Conservation (phyloP, 2,113 vertebrate genomes). For the Crotalus horridus region DNA sequence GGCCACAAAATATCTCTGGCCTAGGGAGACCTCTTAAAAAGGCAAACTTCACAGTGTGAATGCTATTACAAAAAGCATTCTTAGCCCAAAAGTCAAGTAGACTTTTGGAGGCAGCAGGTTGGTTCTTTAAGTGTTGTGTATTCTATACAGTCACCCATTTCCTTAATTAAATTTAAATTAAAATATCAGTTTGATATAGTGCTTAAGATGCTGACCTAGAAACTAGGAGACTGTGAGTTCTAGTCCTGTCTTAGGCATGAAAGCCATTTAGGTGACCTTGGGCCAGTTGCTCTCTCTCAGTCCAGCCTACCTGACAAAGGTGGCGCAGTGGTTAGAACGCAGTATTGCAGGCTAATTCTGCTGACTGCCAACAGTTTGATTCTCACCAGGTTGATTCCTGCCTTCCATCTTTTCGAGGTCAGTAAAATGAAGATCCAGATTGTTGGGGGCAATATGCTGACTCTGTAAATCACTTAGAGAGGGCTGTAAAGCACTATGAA, state of each 20-base stretch:
- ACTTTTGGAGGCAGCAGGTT: not conserved
- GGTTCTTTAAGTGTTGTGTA: not conserved
- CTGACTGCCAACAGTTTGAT: not conserved
- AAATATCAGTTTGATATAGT: not conserved
- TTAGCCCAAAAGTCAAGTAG: not conserved
- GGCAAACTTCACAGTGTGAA: not conserved
- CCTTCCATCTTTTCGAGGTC: not conserved
- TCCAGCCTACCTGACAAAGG: not conserved
- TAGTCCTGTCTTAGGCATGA: not conserved
- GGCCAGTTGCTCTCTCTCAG: not conserved
- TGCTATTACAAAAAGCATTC: not conserved
- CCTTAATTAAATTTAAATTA: not conserved
- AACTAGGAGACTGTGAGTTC: not conserved
- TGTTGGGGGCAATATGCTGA: not conserved
- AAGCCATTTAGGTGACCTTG: not conserved
- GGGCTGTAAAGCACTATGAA: not conserved
- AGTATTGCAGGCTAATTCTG: not conserved
- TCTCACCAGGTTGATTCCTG: not conserved
- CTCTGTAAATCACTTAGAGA: not conserved
- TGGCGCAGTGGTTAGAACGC: not conserved
- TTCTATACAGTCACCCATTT: not conserved
- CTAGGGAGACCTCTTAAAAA: not conserved
- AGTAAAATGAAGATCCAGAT: not conserved
- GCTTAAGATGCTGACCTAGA: not conserved
- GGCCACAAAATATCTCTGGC: not conserved